phyloP scores from a whole-genome alignment of 2,113 vertebrate species.

The Psittacula cyanocephala region DNA sequence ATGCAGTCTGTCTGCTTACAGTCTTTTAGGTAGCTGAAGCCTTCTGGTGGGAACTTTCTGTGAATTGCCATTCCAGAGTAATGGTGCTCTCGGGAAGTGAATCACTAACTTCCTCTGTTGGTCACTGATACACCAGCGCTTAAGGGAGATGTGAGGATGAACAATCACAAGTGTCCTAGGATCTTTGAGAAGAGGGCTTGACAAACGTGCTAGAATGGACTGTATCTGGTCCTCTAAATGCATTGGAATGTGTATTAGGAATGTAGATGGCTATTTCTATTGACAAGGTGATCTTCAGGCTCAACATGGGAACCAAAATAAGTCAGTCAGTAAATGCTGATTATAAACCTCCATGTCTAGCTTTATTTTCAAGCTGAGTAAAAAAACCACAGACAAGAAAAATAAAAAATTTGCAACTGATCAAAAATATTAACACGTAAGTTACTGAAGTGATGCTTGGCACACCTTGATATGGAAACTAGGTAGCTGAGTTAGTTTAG shows the following conservation, averaged over 20 bases:
- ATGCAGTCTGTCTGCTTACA: neutral
- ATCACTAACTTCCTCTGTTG: neutral
- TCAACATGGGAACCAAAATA: neutral
- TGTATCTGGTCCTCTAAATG: neutral
- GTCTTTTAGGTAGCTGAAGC: neutral
- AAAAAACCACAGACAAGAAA: neutral
- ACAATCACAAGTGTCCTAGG: neutral
- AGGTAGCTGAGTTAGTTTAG: neutral
- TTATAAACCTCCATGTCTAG: neutral
- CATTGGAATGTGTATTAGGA: neutral
- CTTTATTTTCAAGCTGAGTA: slow-evolving; percentile 14
- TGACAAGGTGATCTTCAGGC: neutral
- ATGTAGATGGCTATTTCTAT: neutral
- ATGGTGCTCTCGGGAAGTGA: neutral
- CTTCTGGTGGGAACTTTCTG: neutral
- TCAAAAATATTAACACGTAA: neutral
- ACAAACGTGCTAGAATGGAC: neutral
- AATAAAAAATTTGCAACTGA: neutral
- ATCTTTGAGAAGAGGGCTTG: neutral
- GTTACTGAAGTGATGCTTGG: neutral
- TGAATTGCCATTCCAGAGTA: neutral
- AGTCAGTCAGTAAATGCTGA: neutral
- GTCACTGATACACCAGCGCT: fast-evolving
- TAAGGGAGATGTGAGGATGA: neutral
- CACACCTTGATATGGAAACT: neutral